phyloP scores from a whole-genome alignment of 2,888 invertebrate genomes.

The Sinelater perroti region DNA sequence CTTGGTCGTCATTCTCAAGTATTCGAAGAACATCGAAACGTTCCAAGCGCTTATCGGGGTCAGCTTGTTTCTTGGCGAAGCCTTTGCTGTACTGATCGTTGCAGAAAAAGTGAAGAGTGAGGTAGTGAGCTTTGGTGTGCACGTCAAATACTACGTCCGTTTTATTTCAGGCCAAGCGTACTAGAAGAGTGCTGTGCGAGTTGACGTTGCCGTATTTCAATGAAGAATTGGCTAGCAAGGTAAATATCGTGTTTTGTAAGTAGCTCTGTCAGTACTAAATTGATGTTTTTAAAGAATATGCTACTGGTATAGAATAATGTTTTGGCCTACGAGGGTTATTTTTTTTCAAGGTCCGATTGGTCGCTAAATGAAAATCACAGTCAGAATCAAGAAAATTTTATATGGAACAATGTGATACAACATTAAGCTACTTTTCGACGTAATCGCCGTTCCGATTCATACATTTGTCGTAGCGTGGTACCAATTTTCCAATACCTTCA shows the following conservation, averaged over 20 bases:
- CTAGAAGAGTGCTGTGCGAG: slow-evolving; percentile 3
- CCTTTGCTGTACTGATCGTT: not conserved
- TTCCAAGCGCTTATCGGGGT: slow-evolving; percentile 9
- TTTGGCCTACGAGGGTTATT: too few species aligned
- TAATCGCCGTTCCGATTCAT: too few species aligned
- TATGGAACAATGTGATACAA: too few species aligned
- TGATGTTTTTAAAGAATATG: too few species aligned
- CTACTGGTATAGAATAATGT: too few species aligned
- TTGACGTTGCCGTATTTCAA: slow-evolving; percentile 22
- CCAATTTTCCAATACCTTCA: too few species aligned
- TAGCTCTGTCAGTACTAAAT: too few species aligned
- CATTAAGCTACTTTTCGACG: too few species aligned
- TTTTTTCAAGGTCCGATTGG: too few species aligned
- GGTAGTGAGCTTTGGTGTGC: slow-evolving; percentile 1
- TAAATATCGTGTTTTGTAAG: not conserved
- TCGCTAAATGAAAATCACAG: too few species aligned
- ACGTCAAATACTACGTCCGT: not conserved
- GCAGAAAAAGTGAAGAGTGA: slow-evolving; percentile 2
- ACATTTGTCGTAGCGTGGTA: too few species aligned
- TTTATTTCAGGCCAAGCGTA: slow-evolving; percentile 12
- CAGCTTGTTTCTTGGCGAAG: not conserved
- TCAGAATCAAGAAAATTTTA: too few species aligned
- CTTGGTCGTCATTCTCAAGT: slow-evolving; percentile 7
- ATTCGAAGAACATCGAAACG: slow-evolving; percentile 1
- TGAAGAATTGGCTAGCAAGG: slow-evolving; percentile 9